Evolutionary conservation across 1,140 invertebrate species (phyloP).

Genomic region (Rhynchophorus ferrugineus): DNA sequence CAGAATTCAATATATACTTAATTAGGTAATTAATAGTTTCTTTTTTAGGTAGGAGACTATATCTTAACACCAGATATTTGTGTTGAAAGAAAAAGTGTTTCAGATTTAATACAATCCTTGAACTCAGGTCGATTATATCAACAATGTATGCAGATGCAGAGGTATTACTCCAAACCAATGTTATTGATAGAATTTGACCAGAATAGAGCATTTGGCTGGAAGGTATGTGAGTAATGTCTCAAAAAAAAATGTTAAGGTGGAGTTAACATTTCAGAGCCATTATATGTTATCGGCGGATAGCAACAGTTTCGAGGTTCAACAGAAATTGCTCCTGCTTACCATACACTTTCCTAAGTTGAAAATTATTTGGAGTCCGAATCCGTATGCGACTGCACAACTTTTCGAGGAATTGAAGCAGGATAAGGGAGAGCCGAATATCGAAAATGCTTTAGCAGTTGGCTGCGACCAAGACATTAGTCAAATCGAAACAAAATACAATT

Average conservation of each 20-base stretch:
- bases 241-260: too few relatives aligned
- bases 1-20: background rate
- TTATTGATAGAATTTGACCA: constrained; percentile 97
- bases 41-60: constrained; percentile 84
- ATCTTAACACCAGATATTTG: constrained; percentile 94
- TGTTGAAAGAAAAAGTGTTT: constrained; percentile 94
- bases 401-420: constrained; percentile 86
- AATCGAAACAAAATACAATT: constrained; percentile 65
- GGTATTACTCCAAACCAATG: constrained; percentile 81
- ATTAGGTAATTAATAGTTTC: background rate
- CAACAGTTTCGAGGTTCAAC: constrained; percentile 66
- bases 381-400: constrained; percentile 89
- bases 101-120: constrained; percentile 93
- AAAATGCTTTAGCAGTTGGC: constrained; percentile 59
- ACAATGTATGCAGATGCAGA: constrained; percentile 84
- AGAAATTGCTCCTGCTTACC: constrained; percentile 84
- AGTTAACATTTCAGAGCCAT: constrained; percentile 54
- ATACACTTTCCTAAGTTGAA: constrained; percentile 89
- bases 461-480: constrained; percentile 51
- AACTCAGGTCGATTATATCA: constrained; percentile 92
- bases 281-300: constrained; percentile 72
- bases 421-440: constrained; percentile 66
- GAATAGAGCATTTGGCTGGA: constrained; percentile 83
- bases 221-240: constrained; percentile 49
- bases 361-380: constrained; percentile 91